Base-by-base conservation (phyloP, 30 jellyfish, hydroid and myxozoan genomes). In the Hydractinia echinata region DNA sequence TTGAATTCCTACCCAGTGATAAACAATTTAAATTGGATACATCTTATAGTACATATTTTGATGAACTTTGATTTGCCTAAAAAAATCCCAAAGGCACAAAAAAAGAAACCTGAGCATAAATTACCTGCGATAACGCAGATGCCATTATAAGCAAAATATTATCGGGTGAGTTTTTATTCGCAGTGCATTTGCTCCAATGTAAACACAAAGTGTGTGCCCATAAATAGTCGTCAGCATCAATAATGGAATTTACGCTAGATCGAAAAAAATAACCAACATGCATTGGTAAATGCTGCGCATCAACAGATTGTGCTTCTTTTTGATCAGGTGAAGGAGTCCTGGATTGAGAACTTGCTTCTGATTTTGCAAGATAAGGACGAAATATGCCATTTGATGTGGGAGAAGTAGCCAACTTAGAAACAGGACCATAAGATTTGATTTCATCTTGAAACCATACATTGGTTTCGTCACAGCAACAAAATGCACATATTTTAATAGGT, bases 161-260 rank as follows among this genome's bases (percentile, higher is more conserved):
- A 30, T 73, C 84, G 49, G 79, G 83, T 4, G 58, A 5, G 51
- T 21, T 54, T 82, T 82, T 89, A 8, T 85, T 61, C 39, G 13
- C 66, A 19, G 86, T 14, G 74, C 84, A 69, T 72, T 82, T 79
- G 74, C 95, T 89, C 97, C 97, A 89, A 55, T 76, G 61, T 18
- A 83, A 66, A 62, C 97, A 89, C n/a, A 88, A 72, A 52, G 84
- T 87, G 66, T 89, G 97, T 4, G 97, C 97, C 97, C 97, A 89
- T 39, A 89, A 77, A 4, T 80, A 62, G 6, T 87, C 97, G 48
- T 89, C 87, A 20, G 60, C 44, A 76, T 89, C 95, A 10, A 89
- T 85, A 19, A 89, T 76, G 44, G 81, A 85, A 50, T 69, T 51
- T 51, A 89, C 44, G 0, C 82, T 79, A 8, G 86, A 81, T 18